Conservation (phyloP, 2,888 invertebrate species). For the Allophyes oxyacanthae region DNA sequence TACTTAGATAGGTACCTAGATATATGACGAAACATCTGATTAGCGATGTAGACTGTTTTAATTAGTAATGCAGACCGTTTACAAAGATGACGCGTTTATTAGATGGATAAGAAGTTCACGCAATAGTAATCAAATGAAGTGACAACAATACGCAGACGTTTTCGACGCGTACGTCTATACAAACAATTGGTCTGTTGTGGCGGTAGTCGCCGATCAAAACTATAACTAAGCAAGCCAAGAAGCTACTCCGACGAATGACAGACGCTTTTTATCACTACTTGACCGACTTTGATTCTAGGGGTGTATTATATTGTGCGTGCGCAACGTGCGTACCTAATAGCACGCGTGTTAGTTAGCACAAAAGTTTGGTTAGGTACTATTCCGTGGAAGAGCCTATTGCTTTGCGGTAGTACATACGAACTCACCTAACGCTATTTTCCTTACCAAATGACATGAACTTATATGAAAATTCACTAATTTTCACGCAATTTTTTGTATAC, state of each 20-base stretch:
- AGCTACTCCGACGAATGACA: no score
- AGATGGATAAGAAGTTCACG: slow-evolving; percentile 17
- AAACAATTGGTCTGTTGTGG: no score
- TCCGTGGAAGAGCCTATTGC: background rate
- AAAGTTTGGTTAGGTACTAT: background rate
- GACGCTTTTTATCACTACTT: no score
- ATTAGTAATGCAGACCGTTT: slow-evolving; percentile 18
- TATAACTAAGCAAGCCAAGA: no score
- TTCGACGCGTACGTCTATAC: no score
- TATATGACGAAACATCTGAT: slow-evolving; percentile 24
- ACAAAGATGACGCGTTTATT: slow-evolving; percentile 24
- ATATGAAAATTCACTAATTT: no score
- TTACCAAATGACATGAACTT: background rate
- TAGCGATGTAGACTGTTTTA: slow-evolving; percentile 25
- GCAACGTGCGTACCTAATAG: no score
- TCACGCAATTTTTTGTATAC: no score
- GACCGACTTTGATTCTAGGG: no score
- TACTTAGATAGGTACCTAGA: slow-evolving; percentile 2
- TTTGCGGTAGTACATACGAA: background rate
- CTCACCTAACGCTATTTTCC: background rate
- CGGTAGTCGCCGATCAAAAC: no score
- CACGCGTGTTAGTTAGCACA: no score
- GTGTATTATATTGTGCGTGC: no score
- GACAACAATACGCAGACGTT: background rate
- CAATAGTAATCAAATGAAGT: slow-evolving; percentile 7